Conservation (phyloP, 2,888 invertebrate genomes). For the Cantharis rufa region DNA sequence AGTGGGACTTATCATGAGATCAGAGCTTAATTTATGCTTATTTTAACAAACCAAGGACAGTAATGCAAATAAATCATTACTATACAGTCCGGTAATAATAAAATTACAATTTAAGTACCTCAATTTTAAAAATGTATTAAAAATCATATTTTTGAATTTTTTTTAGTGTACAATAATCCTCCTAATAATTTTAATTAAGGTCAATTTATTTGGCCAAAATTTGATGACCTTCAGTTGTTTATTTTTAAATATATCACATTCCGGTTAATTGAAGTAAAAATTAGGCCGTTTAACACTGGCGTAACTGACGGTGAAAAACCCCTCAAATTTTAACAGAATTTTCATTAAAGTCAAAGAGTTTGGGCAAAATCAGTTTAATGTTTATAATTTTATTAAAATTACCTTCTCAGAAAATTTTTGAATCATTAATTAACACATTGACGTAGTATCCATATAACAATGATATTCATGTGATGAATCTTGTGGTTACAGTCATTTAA, state of each 20-base stretch:
- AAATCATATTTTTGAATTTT: neutral
- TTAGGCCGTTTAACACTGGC: neutral
- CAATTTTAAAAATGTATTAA: neutral
- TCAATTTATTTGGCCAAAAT: neutral
- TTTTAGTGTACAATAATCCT: neutral
- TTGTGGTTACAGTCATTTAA: neutral
- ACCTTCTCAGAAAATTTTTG: too few relatives aligned
- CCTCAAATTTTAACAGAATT: neutral
- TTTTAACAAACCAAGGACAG: neutral
- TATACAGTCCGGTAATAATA: neutral
- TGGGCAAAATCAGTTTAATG: neutral
- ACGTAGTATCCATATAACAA: neutral
- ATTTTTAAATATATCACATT: neutral
- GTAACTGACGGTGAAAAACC: neutral
- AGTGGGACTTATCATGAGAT: neutral
- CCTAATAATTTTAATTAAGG: neutral
- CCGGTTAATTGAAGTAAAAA: neutral
- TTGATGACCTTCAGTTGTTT: neutral
- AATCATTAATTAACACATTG: neutral
- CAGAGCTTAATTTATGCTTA: neutral
- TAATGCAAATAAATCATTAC: neutral
- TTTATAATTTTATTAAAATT: neutral
- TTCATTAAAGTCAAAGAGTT: neutral
- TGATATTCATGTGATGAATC: neutral
- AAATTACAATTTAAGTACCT: neutral